Conservation (phyloP, 2,113 vertebrate genomes). For the Semnornis frantzii region DNA sequence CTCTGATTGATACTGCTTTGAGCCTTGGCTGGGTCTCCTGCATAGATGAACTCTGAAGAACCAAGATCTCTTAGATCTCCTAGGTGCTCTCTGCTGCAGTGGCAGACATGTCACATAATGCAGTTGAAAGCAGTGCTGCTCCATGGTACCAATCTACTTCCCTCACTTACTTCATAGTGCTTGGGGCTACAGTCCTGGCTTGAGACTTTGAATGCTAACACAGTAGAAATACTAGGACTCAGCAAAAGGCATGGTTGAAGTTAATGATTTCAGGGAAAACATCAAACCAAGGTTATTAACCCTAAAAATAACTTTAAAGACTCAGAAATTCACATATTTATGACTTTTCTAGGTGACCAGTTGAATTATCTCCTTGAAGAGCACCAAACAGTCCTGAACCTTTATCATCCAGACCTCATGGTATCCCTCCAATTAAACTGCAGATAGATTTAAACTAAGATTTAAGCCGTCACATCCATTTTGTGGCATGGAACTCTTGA, state of each 20-base stretch:
- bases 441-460: neutral
- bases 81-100: neutral
- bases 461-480: neutral
- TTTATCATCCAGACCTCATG: neutral
- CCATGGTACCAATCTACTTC: neutral
- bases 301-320: neutral
- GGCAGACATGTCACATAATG: fast-evolving
- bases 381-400: neutral
- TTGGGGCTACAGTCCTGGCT: neutral
- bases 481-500: neutral
- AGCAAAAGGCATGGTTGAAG: neutral
- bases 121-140: fast-evolving
- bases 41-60: neutral
- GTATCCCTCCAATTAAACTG: neutral
- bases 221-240: neutral
- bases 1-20: fast-evolving
- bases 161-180: fast-evolving
- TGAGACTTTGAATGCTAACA: neutral
- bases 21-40: neutral
- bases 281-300: neutral
- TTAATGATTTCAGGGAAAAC: neutral
- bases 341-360: neutral
- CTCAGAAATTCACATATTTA: too few relatives aligned
- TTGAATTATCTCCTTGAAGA: neutral
- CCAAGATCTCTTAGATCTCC: neutral